These are phyloP conservation scores for Meteorus colon DNA, from an alignment of 2,888 invertebrate species.

Conservation along the genomic window DNA sequence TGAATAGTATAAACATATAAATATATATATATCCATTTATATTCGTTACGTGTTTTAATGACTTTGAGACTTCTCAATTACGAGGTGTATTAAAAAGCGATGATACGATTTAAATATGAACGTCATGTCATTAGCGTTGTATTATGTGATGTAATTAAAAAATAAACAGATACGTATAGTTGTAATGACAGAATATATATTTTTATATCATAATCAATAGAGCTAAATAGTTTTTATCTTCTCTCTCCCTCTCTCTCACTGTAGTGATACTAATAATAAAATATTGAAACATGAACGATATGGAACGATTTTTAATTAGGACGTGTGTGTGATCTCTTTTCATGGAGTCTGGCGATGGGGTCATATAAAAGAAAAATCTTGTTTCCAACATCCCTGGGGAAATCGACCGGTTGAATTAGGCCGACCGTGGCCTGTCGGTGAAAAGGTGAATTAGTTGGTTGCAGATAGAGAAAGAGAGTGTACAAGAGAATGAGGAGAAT, in stretches of 20 bases:
- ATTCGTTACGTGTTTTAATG: neutral
- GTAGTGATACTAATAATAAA: neutral
- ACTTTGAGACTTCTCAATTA: neutral
- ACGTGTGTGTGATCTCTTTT: slow-evolving; percentile 25
- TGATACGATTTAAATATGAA: neutral
- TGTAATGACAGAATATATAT: neutral
- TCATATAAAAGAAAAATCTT: slow-evolving; percentile 50
- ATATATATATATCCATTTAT: neutral
- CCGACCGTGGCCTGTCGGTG: slow-evolving; percentile 15
- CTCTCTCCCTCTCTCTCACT: neutral
- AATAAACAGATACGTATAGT: neutral
- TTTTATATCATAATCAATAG: neutral
- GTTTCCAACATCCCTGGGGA: slow-evolving; percentile 48
- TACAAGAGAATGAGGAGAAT: slow-evolving; percentile 1
- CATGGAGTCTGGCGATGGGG: slow-evolving; percentile 17
- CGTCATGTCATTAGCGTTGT: neutral
- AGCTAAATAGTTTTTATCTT: neutral
- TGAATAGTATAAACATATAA: slow-evolving; percentile 1
- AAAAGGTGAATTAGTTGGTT: slow-evolving; percentile 38
- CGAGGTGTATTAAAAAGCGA: neutral
- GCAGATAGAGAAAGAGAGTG: slow-evolving; percentile 8
- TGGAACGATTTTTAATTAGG: slow-evolving; percentile 28
- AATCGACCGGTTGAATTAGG: slow-evolving; percentile 49
- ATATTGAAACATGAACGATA: neutral
- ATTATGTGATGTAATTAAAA: neutral